These are phyloP conservation scores for Gallinago jamesoni DNA, from an alignment of 2,113 vertebrate species.

Conservation along the genomic window DNA sequence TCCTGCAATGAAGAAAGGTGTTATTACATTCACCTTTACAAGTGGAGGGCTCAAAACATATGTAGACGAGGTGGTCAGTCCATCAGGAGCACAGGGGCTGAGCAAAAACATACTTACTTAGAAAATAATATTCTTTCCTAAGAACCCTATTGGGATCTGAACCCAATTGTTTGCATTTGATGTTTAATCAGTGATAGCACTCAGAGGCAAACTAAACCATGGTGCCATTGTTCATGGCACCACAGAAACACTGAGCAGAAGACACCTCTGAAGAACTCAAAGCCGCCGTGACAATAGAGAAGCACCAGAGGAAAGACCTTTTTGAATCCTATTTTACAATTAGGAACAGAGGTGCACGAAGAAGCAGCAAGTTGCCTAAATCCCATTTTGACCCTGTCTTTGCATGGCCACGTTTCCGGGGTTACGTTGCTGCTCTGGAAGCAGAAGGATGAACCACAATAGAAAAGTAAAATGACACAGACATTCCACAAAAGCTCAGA, in stretches of 20 bases:
- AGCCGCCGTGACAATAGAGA: not conserved
- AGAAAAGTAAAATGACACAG: not conserved
- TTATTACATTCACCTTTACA: not conserved
- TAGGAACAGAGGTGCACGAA: not conserved
- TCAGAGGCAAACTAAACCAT: not conserved
- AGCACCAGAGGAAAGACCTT: not conserved
- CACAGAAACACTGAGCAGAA: not conserved
- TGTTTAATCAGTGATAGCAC: not conserved
- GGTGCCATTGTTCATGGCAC: not conserved
- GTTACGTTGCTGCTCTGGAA: not conserved
- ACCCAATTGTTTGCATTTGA: not conserved
- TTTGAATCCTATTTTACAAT: not conserved
- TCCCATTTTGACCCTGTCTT: not conserved
- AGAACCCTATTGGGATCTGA: not conserved
- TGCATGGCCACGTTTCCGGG: fast-evolving
- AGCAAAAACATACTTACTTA: not conserved
- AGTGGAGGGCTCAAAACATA: not conserved
- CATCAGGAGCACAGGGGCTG: not conserved
- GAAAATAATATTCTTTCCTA: not conserved
- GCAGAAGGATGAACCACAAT: not conserved
- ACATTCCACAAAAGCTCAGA: not conserved
- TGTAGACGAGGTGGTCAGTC: not conserved
- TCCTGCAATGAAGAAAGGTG: not conserved
- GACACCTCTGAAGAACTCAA: not conserved
- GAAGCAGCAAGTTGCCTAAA: not conserved